Evolutionary conservation across 2,888 invertebrate species (phyloP), one percentile per base, ranked within the genome.

Genomic region (Tetrapedia diversipes): DNA sequence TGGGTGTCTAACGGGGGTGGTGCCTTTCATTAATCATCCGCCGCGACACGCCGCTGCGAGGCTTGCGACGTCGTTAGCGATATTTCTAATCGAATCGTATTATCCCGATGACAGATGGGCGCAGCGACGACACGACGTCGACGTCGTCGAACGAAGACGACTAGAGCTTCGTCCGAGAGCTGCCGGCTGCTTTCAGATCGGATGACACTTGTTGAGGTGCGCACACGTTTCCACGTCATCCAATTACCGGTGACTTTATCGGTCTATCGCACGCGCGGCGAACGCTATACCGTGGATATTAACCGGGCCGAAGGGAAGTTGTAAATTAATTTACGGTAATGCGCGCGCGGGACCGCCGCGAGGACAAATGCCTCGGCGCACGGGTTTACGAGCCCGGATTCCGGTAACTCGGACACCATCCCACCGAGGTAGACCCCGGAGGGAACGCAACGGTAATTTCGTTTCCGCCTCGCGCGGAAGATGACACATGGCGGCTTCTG

Each of bases 81-180:
- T 83, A 82, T 78, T 78, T 81, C 75, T 78, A 81, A 82, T 82
- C 84, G 81, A 82, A 83, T 83, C 84, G 81, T 72, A 83, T 83
- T 82, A 81, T 78, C 45, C 75, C 39, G 61, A 54, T 83, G 81
- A 83, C 81, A 51, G 73, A 80, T 77, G 76, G 51, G 37, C 43
- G 41, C 76, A 45, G 19, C 37, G 69, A 59, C 68, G 51, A 49
- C 41, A 49, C 74, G 47, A 32, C 49, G 37, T 43, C 60, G 54
- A 53, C 72, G 63, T 37, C 74, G 74, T 43, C 57, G 56, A n/a
- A n/a, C n/a, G n/a, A n/a, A n/a, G n/a, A n/a, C n/a, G n/a, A n/a
- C 32, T 41, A 24, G 39, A 59, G 54, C 37, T n/a, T 41, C 39
- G 45, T 34, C 61, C 64, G 61, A 66, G n/a, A n/a, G n/a, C n/a